These are phyloP conservation scores for Rhizomys pruinosus DNA, from an alignment of 2,113 vertebrate genomes.

Conservation along the genomic window DNA sequence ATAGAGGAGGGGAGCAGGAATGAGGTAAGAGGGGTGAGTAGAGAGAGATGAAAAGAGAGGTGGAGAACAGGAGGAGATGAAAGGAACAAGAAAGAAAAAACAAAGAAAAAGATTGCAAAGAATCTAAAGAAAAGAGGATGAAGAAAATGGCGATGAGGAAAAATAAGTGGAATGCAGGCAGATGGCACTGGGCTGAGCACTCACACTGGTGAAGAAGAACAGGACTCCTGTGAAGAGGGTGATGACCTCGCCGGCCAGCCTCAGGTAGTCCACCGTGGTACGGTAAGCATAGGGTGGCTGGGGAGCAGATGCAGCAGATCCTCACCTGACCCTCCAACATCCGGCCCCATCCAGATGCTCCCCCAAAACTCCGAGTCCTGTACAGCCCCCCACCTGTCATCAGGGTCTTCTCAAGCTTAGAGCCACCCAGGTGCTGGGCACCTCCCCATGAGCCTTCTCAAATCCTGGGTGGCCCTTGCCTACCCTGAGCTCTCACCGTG, in stretches of 20 bases:
- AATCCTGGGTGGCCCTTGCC: not conserved
- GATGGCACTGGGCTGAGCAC: conserved; percentile 63
- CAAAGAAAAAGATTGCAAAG: no score
- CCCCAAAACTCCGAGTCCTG: not conserved
- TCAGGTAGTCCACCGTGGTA: conserved; percentile 92
- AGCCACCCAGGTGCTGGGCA: not conserved
- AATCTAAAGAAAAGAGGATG: no score
- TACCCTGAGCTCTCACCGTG: conserved; percentile 85
- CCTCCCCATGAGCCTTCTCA: not conserved
- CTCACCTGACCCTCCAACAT: not conserved
- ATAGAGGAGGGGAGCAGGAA: fast-evolving
- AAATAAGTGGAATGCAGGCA: not conserved
- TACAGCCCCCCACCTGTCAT: not conserved
- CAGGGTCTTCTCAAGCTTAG: not conserved
- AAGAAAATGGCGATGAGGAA: not conserved
- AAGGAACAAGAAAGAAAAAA: not conserved
- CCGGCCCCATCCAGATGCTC: not conserved
- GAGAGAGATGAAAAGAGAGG: not conserved
- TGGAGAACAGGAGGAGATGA: not conserved
- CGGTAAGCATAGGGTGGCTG: conserved; percentile 94
- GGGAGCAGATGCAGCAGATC: fast-evolving
- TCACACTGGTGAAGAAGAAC: conserved; percentile 96
- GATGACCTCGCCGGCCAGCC: conserved; percentile 94
- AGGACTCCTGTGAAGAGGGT: conserved; percentile 93
- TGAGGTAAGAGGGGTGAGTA: no score